These are phyloP conservation scores for Euclidia mi DNA, from an alignment of 2,888 invertebrate genomes.

Conservation along the genomic window DNA sequence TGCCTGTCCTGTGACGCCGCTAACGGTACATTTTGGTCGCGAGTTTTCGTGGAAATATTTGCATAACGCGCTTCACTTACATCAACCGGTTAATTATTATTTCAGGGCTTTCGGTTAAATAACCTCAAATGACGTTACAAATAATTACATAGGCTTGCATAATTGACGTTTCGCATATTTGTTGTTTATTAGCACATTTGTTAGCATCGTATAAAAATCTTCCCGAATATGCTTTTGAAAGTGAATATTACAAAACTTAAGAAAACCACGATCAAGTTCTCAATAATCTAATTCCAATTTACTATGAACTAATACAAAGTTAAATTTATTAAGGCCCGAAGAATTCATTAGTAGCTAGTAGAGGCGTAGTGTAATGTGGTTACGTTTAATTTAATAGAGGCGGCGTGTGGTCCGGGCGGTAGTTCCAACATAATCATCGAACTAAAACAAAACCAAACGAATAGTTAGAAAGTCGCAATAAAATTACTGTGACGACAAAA, in stretches of 20 bases:
- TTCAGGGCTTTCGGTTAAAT: slow-evolving; percentile 34
- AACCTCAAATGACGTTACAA: slow-evolving; percentile 23
- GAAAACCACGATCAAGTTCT: slow-evolving; percentile 57
- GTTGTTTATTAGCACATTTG: background rate
- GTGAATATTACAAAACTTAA: slow-evolving; percentile 50
- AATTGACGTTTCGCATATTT: slow-evolving; percentile 15
- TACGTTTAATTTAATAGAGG: slow-evolving; percentile 82
- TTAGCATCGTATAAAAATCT: background rate
- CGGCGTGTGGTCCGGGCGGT: slow-evolving; percentile 84
- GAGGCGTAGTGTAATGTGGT: slow-evolving; percentile 78
- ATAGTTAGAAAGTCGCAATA: slow-evolving; percentile 73
- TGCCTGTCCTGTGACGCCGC: slow-evolving; percentile 71
- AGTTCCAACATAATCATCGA: slow-evolving; percentile 76
- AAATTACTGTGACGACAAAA: slow-evolving; percentile 69
- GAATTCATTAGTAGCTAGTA: slow-evolving; percentile 76
- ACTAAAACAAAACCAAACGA: slow-evolving; percentile 75
- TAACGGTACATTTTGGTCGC: slow-evolving; percentile 71
- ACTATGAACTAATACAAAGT: slow-evolving; percentile 69
- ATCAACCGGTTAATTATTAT: slow-evolving; percentile 44
- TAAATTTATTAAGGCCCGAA: slow-evolving; percentile 75
- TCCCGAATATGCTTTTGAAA: background rate
- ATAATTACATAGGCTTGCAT: slow-evolving; percentile 27
- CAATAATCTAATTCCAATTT: slow-evolving; percentile 65
- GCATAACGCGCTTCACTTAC: slow-evolving; percentile 56
- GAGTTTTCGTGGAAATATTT: slow-evolving; percentile 72